Evolutionary conservation across 2,797 vertebrate species (phyloP), one percentile per base, ranked within the genome.

Genomic region (Girardinus metallicus): DNA sequence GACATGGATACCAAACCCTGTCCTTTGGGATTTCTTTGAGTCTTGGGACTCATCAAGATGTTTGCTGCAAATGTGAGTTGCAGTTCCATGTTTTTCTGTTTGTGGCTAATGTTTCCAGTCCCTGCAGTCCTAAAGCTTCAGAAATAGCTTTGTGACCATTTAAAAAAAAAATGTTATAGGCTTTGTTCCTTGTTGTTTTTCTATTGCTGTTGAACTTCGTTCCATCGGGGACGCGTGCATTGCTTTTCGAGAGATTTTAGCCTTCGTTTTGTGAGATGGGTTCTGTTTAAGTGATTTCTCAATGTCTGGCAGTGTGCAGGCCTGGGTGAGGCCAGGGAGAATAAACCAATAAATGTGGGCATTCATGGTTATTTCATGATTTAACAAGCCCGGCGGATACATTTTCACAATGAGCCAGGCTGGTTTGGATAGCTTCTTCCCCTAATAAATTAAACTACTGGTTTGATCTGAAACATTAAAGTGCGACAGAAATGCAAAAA

Each of bases 41-140:
- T n/a, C 53, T n/a, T n/a, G 53, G 53, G 26, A 60, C n/a, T 60
- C n/a, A 60, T 60, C 55, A 31, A 60, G n/a, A 60, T 60, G 55
- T 60, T 60, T 60, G 55, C n/a, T 29, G n/a, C 55, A 60, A 60
- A 31, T 60, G 55, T 60, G 55, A 60, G 29, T 13, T 5, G 5
- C 55, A 60, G 29, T 29, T 29, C n/a, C 55, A 13, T 60, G 11
- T 60, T 60, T 31, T 31, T 12, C 26, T 31, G 26, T 31, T 31
- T 29, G 55, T 60, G 55, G 49, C 49, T 23, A 8, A 51, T 23
- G 21, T 51, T 51, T 51, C 21, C 49, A 23, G 49, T 12, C 53
- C 26, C 53, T 26, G 10, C 8, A 55, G 53, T n/a, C 53, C 53
- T 55, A 26, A 10, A n/a, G 53, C 51, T n/a, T n/a, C 5, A 12